Percentiles rank a stretch among this genome's conserved stretches.
Conservation (phyloP, 2,113 vertebrate genomes). For the Cariama cristata region DNA sequence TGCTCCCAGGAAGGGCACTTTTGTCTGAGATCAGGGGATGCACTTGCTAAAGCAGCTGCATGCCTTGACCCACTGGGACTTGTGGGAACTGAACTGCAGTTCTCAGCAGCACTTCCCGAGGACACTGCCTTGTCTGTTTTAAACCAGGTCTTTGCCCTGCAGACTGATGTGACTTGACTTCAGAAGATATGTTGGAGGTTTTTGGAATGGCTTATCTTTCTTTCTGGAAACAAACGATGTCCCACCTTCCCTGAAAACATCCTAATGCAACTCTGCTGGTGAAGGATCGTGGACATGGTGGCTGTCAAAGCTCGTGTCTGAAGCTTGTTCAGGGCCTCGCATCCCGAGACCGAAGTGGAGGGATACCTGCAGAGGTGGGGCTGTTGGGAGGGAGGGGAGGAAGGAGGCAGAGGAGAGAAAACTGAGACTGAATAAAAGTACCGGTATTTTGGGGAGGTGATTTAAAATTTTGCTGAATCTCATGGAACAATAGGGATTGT, state of each 20-base stretch:
- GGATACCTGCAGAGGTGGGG: not conserved
- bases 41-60: not conserved
- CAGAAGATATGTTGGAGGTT: not conserved
- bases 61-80: not conserved
- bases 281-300: not conserved
- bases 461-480: not conserved
- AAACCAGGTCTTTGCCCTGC: not conserved
- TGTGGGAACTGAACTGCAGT: not conserved
- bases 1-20: not conserved
- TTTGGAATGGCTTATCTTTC: not conserved
- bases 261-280: not conserved
- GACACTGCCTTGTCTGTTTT: not conserved
- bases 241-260: not conserved
- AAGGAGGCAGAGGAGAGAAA: not conserved
- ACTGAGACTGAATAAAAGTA: not conserved
- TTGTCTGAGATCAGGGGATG: not conserved
- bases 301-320: accelerated
- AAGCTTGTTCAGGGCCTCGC: not conserved
- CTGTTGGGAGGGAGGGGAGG: not conserved
- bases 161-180: not conserved
- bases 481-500: not conserved
- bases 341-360: not conserved
- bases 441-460: not conserved
- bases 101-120: not conserved
- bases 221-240: not conserved